Percentiles rank a stretch among this genome's conserved stretches.
Evolutionary conservation across 2,113 vertebrate species (phyloP).

Genomic region (Ascaphus truei): DNA sequence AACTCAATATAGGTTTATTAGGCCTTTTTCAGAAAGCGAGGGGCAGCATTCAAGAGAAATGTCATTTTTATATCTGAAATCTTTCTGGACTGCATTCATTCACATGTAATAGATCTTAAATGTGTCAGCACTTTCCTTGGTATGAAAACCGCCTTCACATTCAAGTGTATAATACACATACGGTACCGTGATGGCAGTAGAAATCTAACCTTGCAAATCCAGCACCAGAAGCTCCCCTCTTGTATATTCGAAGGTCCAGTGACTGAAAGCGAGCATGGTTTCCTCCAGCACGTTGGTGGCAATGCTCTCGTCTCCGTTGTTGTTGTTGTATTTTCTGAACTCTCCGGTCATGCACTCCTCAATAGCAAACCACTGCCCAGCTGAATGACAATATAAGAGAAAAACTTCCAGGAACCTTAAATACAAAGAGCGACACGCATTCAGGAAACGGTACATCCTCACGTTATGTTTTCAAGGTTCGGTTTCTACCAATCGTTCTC

Average conservation of each 20-base stretch:
- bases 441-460: not conserved
- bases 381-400: constrained; percentile 94
- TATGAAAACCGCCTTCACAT: no score
- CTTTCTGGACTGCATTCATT: no score
- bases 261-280: constrained; percentile 97
- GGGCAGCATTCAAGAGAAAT: no score
- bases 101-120: no score
- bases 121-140: no score
- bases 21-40: no score
- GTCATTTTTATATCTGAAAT: no score
- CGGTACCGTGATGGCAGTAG: no score
- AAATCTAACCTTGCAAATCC: constrained; percentile 84
- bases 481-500: not conserved
- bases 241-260: constrained; percentile 95
- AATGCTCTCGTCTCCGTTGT: constrained; percentile 94
- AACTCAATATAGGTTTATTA: no score
- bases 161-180: no score
- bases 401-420: constrained; percentile 94
- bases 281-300: constrained; percentile 94
- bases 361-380: constrained; percentile 96
- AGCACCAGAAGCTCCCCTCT: constrained; percentile 90
- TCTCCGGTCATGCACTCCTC: constrained; percentile 97
- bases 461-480: no score
- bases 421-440: constrained; percentile 18
- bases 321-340: constrained; percentile 97